phyloP scores from a whole-genome alignment of 2,113 vertebrate genomes.

The Amblyopsis rosae region DNA sequence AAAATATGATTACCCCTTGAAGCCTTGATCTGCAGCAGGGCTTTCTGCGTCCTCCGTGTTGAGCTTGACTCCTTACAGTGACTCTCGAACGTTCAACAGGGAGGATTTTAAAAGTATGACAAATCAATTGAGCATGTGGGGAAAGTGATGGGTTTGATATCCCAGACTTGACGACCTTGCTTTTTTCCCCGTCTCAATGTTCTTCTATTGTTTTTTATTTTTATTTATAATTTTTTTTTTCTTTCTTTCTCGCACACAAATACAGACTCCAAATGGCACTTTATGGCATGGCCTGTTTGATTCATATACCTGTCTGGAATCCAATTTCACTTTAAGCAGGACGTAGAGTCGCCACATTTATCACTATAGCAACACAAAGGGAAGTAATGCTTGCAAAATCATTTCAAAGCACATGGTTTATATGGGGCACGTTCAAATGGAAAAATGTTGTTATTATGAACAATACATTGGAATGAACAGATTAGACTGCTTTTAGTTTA shows the following conservation, averaged over 20 bases:
- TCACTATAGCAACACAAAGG: conserved; percentile 35
- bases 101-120: conserved; percentile 19
- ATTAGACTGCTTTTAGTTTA: conserved; percentile 4
- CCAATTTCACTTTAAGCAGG: conserved; percentile 45
- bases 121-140: conserved; percentile 26
- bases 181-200: conserved; percentile 16
- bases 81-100: conserved; percentile 4
- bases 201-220: conserved; percentile 7
- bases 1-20: conserved; percentile 63
- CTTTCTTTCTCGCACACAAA: background rate
- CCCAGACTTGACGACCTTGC: background rate
- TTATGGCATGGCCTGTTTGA: conserved; percentile 46
- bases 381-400: conserved; percentile 3
- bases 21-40: conserved; percentile 34
- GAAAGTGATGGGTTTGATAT: conserved; percentile 16
- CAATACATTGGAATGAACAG: conserved; percentile 18
- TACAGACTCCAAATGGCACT: conserved; percentile 21
- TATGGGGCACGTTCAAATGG: background rate
- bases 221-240: background rate
- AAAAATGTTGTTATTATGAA: conserved; percentile 2
- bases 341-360: conserved; percentile 27
- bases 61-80: background rate
- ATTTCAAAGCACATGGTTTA: conserved; percentile 1
- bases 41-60: conserved; percentile 15
- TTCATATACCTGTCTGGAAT: conserved; percentile 42